These are phyloP conservation scores for Philopotamus ludificatus DNA, from an alignment of 1,140 invertebrate genomes.

Conservation along the genomic window DNA sequence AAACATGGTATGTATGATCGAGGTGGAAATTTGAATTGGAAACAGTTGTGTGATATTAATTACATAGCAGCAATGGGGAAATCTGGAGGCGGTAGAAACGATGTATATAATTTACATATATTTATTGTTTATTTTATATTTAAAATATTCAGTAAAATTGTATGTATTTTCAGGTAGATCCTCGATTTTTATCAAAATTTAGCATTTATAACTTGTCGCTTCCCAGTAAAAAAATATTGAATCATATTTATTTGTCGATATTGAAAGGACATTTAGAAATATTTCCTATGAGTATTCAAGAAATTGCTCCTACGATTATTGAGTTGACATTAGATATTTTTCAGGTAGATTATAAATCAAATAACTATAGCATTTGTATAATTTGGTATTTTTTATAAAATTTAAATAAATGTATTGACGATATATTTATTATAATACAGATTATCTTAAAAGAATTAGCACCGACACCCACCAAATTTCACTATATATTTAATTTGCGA, in stretches of 20 bases:
- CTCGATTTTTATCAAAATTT: constrained; percentile 86
- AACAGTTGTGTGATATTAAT: constrained; percentile 79
- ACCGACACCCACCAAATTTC: constrained; percentile 90
- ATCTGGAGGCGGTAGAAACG: constrained; percentile 82
- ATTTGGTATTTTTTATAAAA: background rate
- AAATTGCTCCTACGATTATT: constrained; percentile 65
- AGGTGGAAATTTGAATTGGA: constrained; percentile 89
- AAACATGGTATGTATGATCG: constrained; percentile 83
- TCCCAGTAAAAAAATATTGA: constrained; percentile 72
- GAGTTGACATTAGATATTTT: constrained; percentile 81
- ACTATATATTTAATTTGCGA: constrained; percentile 91
- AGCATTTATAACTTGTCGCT: constrained; percentile 82
- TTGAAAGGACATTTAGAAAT: constrained; percentile 70
- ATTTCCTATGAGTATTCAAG: constrained; percentile 68
- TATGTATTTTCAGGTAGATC: constrained; percentile 64
- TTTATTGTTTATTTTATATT: background rate
- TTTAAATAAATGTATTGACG: background rate
- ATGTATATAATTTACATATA: constrained; percentile 48
- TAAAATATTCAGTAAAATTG: background rate
- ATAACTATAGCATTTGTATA: background rate
- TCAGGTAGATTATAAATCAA: constrained; percentile 57
- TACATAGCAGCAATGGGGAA: constrained; percentile 80
- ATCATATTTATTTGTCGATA: constrained; percentile 83
- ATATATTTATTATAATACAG: constrained; percentile 47
- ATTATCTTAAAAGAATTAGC: constrained; percentile 72